A percentile compares a stretch with the other conserved stretches of the same genome.
phyloP scores from a whole-genome alignment of 2,113 vertebrate genomes.

The Rhegmatorhina hoffmannsi region DNA sequence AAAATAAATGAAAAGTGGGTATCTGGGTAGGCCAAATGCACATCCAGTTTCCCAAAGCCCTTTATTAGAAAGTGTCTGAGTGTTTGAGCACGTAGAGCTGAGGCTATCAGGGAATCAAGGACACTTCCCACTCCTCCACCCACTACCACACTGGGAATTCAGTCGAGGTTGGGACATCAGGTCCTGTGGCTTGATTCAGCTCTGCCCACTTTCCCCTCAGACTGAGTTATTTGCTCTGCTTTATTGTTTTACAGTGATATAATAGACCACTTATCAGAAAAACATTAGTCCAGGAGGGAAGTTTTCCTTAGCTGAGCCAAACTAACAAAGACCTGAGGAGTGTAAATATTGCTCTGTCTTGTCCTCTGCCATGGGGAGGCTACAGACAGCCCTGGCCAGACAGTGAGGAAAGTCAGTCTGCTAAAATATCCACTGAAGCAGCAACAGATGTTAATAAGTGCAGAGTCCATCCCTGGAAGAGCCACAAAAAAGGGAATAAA shows the following conservation, averaged over 20 bases:
- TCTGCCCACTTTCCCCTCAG: background rate
- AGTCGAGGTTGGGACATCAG: fast-evolving
- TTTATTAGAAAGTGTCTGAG: background rate
- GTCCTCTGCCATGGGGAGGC: background rate
- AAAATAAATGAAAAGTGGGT: background rate
- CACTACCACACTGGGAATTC: background rate
- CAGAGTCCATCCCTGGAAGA: background rate
- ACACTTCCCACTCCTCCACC: background rate
- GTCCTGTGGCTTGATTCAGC: background rate
- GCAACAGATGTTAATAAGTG: background rate
- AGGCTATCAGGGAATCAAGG: background rate
- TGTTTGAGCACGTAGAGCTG: background rate
- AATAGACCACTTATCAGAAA: background rate
- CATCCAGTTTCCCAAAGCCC: background rate
- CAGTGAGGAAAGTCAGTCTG: background rate
- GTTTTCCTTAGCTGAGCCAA: background rate
- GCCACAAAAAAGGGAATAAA: background rate
- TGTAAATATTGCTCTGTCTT: background rate
- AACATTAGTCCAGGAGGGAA: background rate
- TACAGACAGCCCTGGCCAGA: background rate
- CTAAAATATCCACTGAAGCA: background rate
- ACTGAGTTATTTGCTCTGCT: background rate
- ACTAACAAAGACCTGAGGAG: background rate
- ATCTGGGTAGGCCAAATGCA: background rate
- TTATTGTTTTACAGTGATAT: background rate